phyloP scores from a whole-genome alignment of 2,888 invertebrate genomes.

The Drosophila peninsularis region DNA sequence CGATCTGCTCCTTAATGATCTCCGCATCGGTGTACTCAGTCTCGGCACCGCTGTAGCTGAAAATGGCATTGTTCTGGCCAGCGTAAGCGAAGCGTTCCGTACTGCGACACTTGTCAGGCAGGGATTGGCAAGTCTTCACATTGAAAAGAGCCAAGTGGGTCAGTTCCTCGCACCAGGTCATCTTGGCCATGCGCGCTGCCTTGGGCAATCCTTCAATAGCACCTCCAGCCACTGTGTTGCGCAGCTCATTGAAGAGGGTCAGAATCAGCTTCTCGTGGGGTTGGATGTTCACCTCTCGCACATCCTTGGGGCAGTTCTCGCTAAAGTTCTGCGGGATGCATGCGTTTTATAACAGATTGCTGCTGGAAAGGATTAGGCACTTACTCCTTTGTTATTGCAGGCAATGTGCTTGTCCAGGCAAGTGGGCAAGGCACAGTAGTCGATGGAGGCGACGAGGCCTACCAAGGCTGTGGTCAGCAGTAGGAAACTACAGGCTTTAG shows the following conservation, averaged over 20 bases:
- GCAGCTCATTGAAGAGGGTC: constrained; percentile 53
- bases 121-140: constrained; percentile 61
- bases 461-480: constrained; percentile 9
- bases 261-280: constrained; percentile 53
- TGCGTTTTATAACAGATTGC: too few species aligned
- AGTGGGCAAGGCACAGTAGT: constrained; percentile 62
- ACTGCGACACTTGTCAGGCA: constrained; percentile 62
- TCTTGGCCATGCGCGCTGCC: constrained; percentile 66
- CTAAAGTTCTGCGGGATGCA: constrained; percentile 40
- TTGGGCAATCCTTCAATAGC: constrained; percentile 49
- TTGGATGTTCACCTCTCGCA: constrained; percentile 34
- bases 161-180: constrained; percentile 65
- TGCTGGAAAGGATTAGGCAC: background rate
- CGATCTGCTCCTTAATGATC: constrained; percentile 62
- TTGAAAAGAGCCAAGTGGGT: constrained; percentile 54
- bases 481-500: constrained; percentile 11
- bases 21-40: constrained; percentile 63
- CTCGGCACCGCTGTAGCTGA: constrained; percentile 64
- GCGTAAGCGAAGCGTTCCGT: constrained; percentile 66
- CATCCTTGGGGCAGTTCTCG: constrained; percentile 51
- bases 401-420: constrained; percentile 65
- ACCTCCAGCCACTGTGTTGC: constrained; percentile 57
- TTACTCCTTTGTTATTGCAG: constrained; percentile 64
- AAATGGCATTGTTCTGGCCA: constrained; percentile 64
- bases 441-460: constrained; percentile 36